Evolutionary conservation across 2,113 vertebrate species (phyloP).

Genomic region (Smithornis capensis): DNA sequence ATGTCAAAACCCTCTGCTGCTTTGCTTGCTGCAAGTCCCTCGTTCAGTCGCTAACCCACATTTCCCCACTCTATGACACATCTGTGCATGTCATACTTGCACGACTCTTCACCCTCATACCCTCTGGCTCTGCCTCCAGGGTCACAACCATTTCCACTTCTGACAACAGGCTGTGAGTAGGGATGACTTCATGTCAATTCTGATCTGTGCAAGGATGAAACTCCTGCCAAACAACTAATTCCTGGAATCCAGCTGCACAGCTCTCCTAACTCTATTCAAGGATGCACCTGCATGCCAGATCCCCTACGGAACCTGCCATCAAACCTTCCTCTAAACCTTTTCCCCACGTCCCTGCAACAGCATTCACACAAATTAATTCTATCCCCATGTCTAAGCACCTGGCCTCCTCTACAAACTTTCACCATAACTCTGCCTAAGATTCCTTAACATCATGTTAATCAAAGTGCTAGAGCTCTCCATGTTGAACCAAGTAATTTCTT

Average conservation of each 20-base stretch:
- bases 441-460: not conserved
- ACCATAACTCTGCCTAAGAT: not conserved
- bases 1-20: not conserved
- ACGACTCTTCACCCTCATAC: not conserved
- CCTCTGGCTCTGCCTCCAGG: not conserved
- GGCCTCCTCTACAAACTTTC: not conserved
- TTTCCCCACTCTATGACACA: not conserved
- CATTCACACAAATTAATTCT: not conserved
- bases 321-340: not conserved
- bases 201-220: not conserved
- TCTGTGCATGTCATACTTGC: not conserved
- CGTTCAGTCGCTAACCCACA: not conserved
- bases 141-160: not conserved
- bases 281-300: not conserved
- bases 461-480: too few relatives aligned
- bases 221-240: not conserved
- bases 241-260: not conserved
- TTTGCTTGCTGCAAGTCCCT: not conserved
- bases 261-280: not conserved
- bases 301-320: not conserved
- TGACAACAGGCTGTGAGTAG: rapidly evolving
- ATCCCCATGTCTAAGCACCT: not conserved
- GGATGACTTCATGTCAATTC: not conserved
- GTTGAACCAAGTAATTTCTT: not conserved
- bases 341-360: not conserved